Conservation (phyloP, 2,888 invertebrate species). For the Metellina segmentata region DNA sequence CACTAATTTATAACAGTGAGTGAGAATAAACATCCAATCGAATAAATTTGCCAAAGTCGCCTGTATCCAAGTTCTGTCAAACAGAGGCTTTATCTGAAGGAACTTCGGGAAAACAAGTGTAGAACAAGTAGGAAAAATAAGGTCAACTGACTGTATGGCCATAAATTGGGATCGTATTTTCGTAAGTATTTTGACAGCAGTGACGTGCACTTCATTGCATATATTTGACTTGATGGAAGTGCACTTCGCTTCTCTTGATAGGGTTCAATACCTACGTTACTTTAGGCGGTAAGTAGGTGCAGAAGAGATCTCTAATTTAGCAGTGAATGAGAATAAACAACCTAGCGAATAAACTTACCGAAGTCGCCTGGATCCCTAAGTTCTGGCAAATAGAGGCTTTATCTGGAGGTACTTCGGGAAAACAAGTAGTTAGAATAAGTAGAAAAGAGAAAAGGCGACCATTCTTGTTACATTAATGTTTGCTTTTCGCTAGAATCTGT, state of each 20-base stretch:
- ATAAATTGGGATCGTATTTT: too few relatives aligned
- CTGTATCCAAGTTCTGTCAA: conserved; percentile 47
- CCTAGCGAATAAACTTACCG: conserved; percentile 51
- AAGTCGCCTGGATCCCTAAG: conserved; percentile 29
- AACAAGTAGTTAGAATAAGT: conserved; percentile 71
- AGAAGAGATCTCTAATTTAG: background rate
- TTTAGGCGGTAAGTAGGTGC: background rate
- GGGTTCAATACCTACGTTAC: background rate
- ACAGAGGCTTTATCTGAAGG: conserved; percentile 53
- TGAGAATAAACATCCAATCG: conserved; percentile 33
- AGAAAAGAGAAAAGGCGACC: conserved; percentile 62
- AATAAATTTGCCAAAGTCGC: conserved; percentile 53
- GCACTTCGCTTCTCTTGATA: too few relatives aligned
- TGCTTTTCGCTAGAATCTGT: conserved; percentile 73
- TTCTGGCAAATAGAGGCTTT: conserved; percentile 59
- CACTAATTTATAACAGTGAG: background rate
- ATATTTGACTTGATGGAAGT: too few relatives aligned
- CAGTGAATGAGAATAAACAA: conserved; percentile 40
- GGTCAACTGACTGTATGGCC: too few relatives aligned
- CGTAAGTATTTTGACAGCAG: too few relatives aligned
- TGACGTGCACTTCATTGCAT: too few relatives aligned
- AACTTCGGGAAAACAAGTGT: conserved; percentile 67
- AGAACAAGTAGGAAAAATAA: conserved; percentile 54
- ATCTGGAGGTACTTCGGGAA: conserved; percentile 60
- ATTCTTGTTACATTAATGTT: conserved; percentile 75